A percentile compares a stretch with the other conserved stretches of the same genome.
These are phyloP conservation scores for Metellina segmentata DNA, from an alignment of 2,888 invertebrate species.

Conservation along the genomic window DNA sequence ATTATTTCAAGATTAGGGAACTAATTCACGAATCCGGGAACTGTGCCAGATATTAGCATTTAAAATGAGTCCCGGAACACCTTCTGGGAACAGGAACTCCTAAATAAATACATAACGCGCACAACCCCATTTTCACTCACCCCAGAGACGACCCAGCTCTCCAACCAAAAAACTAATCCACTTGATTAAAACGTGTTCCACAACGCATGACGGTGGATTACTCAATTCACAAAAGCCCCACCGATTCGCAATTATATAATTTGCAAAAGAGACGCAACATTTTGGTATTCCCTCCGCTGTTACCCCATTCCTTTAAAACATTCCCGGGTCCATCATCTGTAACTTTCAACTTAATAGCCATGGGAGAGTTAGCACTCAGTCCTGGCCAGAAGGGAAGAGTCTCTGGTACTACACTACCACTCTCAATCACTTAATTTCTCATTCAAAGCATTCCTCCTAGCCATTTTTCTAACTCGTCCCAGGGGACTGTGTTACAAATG, in stretches of 20 bases:
- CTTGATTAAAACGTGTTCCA: not conserved
- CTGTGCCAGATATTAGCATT: not conserved
- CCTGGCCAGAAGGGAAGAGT: not conserved
- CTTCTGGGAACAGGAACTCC: not conserved
- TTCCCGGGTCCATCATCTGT: not conserved
- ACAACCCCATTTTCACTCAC: too few relatives aligned
- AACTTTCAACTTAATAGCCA: not conserved
- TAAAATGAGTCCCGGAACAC: not conserved
- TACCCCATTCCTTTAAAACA: not conserved
- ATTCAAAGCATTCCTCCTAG: constrained; percentile 14
- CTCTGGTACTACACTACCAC: not conserved
- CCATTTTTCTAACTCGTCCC: constrained; percentile 47
- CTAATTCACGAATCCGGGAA: not conserved
- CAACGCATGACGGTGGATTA: not conserved
- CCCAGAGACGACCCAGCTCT: too few relatives aligned
- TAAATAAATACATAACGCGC: not conserved
- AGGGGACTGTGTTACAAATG: not conserved
- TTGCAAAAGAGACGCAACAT: not conserved
- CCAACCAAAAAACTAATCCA: not conserved
- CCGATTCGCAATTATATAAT: not conserved
- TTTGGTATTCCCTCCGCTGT: not conserved
- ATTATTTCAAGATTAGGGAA: not conserved
- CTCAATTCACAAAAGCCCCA: not conserved
- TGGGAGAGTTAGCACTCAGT: not conserved
- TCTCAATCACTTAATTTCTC: constrained; percentile 18